Percentiles rank a stretch among this genome's conserved stretches.
Evolutionary conservation across 2,888 invertebrate genomes (phyloP).

Genomic region (Platycnemis pennipes): DNA sequence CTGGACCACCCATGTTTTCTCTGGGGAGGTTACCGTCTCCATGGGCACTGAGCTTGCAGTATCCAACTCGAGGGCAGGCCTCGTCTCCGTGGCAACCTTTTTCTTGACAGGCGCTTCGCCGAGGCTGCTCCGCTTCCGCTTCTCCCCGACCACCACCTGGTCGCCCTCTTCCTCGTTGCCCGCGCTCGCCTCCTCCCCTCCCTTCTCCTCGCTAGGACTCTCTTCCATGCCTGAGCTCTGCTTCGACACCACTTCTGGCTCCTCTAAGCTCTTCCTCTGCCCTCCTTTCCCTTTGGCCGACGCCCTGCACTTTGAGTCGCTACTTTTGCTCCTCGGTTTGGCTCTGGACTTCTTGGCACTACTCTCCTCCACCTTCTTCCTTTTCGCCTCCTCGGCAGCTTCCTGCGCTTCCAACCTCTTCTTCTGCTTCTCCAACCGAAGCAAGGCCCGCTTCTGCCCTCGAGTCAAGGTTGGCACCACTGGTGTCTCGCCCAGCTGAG

Average conservation of each 20-base stretch:
- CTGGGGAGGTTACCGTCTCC: background rate
- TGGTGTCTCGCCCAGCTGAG: background rate
- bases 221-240: background rate
- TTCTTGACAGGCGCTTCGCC: background rate
- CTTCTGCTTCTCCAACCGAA: background rate
- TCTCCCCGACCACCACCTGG: background rate
- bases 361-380: background rate
- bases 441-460: background rate
- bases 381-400: background rate
- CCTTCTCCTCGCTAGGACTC: background rate
- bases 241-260: background rate
- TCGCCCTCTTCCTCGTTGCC: background rate
- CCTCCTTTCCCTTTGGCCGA: background rate
- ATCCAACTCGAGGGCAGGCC: background rate
- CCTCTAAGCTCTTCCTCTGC: background rate
- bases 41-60: background rate
- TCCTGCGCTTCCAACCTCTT: background rate
- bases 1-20: slow-evolving; percentile 40
- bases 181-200: background rate
- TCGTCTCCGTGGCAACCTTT: background rate
- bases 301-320: background rate
- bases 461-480: background rate
- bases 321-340: background rate
- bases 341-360: background rate
- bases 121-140: background rate